Evolutionary conservation across 2,888 invertebrate genomes (phyloP).

Genomic region (Hipparchia sbordonii): DNA sequence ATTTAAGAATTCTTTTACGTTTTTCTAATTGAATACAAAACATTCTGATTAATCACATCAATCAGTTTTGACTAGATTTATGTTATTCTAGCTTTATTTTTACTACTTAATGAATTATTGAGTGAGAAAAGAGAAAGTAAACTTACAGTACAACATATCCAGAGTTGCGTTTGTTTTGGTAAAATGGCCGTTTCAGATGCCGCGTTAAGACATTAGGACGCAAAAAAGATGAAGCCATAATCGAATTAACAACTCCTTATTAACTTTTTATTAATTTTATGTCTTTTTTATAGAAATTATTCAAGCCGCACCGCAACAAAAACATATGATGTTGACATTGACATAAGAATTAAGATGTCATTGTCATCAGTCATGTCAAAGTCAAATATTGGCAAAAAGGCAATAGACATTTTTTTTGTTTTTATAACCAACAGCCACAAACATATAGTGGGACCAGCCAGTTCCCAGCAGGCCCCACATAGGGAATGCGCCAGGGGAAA

Average conservation of each 20-base stretch:
- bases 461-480: too few species aligned
- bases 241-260: slow-evolving; percentile 32
- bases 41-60: neutral
- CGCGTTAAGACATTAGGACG: slow-evolving; percentile 65
- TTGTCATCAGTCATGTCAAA: neutral
- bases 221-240: slow-evolving; percentile 74
- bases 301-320: slow-evolving; percentile 25
- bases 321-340: slow-evolving; percentile 47
- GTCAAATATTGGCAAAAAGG: neutral
- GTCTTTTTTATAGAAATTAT: slow-evolving; percentile 29
- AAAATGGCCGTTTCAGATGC: slow-evolving; percentile 68
- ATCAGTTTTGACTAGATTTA: neutral
- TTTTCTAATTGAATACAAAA: neutral
- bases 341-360: neutral
- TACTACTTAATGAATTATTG: neutral
- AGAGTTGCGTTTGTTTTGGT: slow-evolving; percentile 81
- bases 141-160: slow-evolving; percentile 89
- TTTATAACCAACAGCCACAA: too few species aligned
- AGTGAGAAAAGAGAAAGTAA: slow-evolving; percentile 15
- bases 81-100: neutral
- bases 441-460: too few species aligned
- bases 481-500: too few species aligned
- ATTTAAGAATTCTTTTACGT: neutral
- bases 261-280: slow-evolving; percentile 31
- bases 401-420: too few species aligned